Evolutionary conservation across 1,140 invertebrate species (phyloP), one percentile per base, ranked within the genome.

Genomic region (Drosophila pachea): DNA sequence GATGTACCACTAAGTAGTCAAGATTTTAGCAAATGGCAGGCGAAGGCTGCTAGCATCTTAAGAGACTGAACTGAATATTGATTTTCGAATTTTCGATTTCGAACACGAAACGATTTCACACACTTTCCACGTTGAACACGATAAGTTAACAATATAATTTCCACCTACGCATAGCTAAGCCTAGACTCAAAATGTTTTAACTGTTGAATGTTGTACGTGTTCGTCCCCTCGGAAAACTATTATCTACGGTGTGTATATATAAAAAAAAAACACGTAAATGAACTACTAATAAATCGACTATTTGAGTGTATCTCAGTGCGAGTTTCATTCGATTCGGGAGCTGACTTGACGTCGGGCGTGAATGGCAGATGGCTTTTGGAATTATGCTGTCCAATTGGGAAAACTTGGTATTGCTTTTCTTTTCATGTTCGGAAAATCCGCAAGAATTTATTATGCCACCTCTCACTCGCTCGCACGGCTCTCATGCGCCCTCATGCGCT

Each of bases 1-100:
- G 49, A 56, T 61, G 42, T 62, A 68, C 42, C 45, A 62, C 53
- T 63, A 63, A 63, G 36, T 64, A 53, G 56, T 58, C 66, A 72
- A 73, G 77, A 79, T 81, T 79, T 76, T 79, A 78, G 77, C 77
- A 67, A 67, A 64, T 52, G 49, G 48, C 60, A 52, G 58, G 36
- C 36, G 36, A 7, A 56, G 43, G 54, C 33, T 43, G 70, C 65
- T 84, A 68, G 79, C 68, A 84, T 83, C 79, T 79, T 64, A 84
- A 83, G 79, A 83, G 79, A 83, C 79, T 83, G 79, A 82, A 83
- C 78, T 65, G 61, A 72, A 61, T 38, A 70, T 79, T 83, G 32
- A 73, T 66, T 83, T 72, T 14, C 40, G 43, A 78, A 22, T 61
- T 62, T 50, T 50, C 22, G 22, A 22, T 52, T 48, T 45, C n/a